Evolutionary conservation across 2,888 invertebrate genomes (phyloP).

Genomic region (Craniophora ligustri): DNA sequence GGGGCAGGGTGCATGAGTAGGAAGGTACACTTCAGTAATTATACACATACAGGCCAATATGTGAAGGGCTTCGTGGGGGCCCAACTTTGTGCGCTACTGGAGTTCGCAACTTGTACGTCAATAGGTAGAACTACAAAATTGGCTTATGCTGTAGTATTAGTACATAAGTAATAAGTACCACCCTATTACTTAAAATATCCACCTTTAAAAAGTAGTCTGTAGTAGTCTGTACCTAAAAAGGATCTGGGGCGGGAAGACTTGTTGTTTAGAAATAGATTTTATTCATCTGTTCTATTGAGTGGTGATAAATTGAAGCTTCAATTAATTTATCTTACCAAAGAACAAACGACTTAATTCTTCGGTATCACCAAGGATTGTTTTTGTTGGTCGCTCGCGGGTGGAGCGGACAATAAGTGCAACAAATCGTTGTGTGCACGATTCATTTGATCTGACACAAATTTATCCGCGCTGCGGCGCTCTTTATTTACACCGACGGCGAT

Average conservation of each 20-base stretch:
- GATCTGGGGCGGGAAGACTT: slow-evolving; percentile 20
- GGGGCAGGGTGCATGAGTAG: slow-evolving; percentile 34
- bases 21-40: neutral
- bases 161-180: slow-evolving; percentile 2
- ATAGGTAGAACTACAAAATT: slow-evolving; percentile 55
- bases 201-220: too few species aligned
- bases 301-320: slow-evolving; percentile 51
- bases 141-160: slow-evolving; percentile 11
- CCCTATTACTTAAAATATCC: slow-evolving; percentile 11
- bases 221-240: slow-evolving; percentile 11
- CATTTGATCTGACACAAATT: slow-evolving; percentile 89
- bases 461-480: slow-evolving; percentile 83
- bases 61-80: slow-evolving; percentile 68
- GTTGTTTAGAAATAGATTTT: slow-evolving; percentile 50
- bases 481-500: slow-evolving; percentile 84
- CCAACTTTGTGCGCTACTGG: slow-evolving; percentile 61
- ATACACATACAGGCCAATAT: slow-evolving; percentile 41
- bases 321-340: slow-evolving; percentile 61
- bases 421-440: slow-evolving; percentile 80
- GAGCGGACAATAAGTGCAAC: slow-evolving; percentile 80
- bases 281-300: slow-evolving; percentile 38
- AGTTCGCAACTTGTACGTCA: slow-evolving; percentile 53
- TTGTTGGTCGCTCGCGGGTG: slow-evolving; percentile 63
- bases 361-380: slow-evolving; percentile 59
- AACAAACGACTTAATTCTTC: slow-evolving; percentile 68